A percentile compares a stretch with the other conserved stretches of the same genome.
These are phyloP conservation scores for Etheostoma perlongum DNA, from an alignment of 2,797 vertebrate genomes.

Conservation along the genomic window DNA sequence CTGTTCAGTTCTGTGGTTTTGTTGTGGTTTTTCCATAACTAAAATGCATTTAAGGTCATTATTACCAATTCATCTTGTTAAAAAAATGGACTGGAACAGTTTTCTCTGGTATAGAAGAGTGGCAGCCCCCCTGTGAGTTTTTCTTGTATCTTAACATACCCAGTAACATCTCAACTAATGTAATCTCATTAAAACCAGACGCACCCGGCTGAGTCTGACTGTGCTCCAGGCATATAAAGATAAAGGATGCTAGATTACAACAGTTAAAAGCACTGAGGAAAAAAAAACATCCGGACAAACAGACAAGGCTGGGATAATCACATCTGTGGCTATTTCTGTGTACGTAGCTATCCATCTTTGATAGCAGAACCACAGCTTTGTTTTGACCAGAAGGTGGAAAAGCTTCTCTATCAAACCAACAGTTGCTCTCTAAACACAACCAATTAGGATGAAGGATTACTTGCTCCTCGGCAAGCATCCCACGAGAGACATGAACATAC, in stretches of 20 bases:
- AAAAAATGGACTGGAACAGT: neutral
- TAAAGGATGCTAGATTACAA: constrained; percentile 46
- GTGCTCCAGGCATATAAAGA: constrained; percentile 43
- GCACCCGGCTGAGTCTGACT: constrained; percentile 15
- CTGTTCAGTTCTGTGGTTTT: constrained; percentile 6
- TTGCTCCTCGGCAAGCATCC: constrained; percentile 67
- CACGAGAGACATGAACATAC: constrained; percentile 74
- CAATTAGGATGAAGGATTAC: constrained; percentile 86
- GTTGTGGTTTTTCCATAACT: neutral
- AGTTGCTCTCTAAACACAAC: constrained; percentile 81
- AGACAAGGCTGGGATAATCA: constrained; percentile 67
- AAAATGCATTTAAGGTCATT: constrained; percentile 8
- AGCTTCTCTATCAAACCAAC: constrained; percentile 74
- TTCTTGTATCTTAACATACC: constrained; percentile 13
- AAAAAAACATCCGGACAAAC: constrained; percentile 45
- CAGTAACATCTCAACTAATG: constrained; percentile 42
- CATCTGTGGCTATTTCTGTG: constrained; percentile 68
- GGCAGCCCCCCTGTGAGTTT: neutral
- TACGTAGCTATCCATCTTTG: constrained; percentile 67
- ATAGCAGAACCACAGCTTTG: constrained; percentile 61
- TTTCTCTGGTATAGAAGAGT: neutral
- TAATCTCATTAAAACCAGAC: constrained; percentile 53
- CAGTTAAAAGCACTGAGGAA: constrained; percentile 49
- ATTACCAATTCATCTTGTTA: neutral
- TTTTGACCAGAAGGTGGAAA: constrained; percentile 75